Conservation (phyloP, 2,797 vertebrate species). For the Spinibarbus caldwelli region DNA sequence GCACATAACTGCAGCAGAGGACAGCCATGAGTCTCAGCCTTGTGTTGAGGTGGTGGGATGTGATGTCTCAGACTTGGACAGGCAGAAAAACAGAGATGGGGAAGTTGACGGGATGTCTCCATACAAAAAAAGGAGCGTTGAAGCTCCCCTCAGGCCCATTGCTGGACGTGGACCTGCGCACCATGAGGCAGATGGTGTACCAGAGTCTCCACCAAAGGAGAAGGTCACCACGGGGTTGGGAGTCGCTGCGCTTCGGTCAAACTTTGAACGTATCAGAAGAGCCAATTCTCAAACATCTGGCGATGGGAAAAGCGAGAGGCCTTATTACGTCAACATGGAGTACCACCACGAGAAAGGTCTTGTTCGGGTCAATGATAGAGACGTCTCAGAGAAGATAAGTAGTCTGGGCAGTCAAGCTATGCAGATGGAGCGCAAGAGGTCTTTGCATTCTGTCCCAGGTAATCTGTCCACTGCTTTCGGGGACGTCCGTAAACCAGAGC, state of each 20-base stretch:
- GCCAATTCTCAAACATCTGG: constrained; percentile 83
- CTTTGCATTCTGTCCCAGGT: constrained; percentile 83
- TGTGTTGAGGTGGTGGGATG: constrained; percentile 69
- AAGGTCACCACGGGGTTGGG: constrained; percentile 87
- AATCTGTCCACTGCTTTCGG: constrained; percentile 77
- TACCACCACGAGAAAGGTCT: constrained; percentile 93
- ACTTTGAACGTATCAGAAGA: constrained; percentile 91
- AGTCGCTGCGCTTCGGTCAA: constrained; percentile 91
- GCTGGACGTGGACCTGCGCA: constrained; percentile 68
- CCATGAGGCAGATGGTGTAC: constrained; percentile 77
- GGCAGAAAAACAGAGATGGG: constrained; percentile 66
- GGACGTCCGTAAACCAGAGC: constrained; percentile 79
- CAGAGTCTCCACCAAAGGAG: constrained; percentile 79
- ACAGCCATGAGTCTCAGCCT: constrained; percentile 75
- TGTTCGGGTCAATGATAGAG: constrained; percentile 91
- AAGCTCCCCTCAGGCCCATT: constrained; percentile 73
- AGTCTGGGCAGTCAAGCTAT: constrained; percentile 91
- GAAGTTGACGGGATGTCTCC: constrained; percentile 86
- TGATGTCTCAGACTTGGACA: constrained; percentile 71
- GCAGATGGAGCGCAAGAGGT: constrained; percentile 93
- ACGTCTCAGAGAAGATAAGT: constrained; percentile 91
- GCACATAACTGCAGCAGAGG: constrained; percentile 82
- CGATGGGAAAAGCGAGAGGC: constrained; percentile 81
- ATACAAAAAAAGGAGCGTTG: constrained; percentile 78
- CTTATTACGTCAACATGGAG: constrained; percentile 94